Conservation (phyloP, 1,140 invertebrate genomes). For the Atopsyche davidsoni region DNA sequence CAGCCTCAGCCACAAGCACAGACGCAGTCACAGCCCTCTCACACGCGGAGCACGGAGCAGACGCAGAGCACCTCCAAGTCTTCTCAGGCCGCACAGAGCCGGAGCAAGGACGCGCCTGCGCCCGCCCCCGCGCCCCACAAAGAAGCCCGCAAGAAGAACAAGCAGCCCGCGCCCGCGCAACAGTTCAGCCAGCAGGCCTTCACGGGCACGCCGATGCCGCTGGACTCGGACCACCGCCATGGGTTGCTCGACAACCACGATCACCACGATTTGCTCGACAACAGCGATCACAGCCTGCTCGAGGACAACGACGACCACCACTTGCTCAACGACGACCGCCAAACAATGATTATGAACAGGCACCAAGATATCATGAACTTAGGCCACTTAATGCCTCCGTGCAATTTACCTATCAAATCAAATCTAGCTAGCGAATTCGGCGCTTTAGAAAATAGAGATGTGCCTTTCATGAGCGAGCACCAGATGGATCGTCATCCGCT, state of each 20-base stretch:
- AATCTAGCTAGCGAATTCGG: slow-evolving; percentile 16
- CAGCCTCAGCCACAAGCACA: too few relatives aligned
- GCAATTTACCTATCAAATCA: slow-evolving; percentile 20
- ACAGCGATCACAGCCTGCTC: slow-evolving; percentile 42
- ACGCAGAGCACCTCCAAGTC: too few relatives aligned
- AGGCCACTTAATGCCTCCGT: too few relatives aligned
- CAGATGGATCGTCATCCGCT: not conserved
- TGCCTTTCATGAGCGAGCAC: slow-evolving; percentile 16
- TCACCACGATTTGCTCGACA: slow-evolving; percentile 43
- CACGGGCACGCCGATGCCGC: slow-evolving; percentile 35
- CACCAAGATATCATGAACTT: slow-evolving; percentile 36
- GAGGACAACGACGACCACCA: slow-evolving; percentile 42
- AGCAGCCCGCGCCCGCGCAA: not conserved
- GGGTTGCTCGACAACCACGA: slow-evolving; percentile 45
- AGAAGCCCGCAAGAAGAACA: too few relatives aligned
- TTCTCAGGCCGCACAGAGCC: too few relatives aligned
- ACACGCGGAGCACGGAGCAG: too few relatives aligned
- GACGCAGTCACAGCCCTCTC: too few relatives aligned
- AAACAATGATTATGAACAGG: slow-evolving; percentile 36
- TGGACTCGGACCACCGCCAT: slow-evolving; percentile 47
- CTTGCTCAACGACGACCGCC: slow-evolving; percentile 36
- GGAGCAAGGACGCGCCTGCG: too few relatives aligned
- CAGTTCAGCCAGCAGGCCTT: not conserved
- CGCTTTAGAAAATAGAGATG: slow-evolving; percentile 22
- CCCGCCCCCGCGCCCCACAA: too few relatives aligned